Conservation (phyloP, 2,888 invertebrate genomes). For the Agonopterix arenella region DNA sequence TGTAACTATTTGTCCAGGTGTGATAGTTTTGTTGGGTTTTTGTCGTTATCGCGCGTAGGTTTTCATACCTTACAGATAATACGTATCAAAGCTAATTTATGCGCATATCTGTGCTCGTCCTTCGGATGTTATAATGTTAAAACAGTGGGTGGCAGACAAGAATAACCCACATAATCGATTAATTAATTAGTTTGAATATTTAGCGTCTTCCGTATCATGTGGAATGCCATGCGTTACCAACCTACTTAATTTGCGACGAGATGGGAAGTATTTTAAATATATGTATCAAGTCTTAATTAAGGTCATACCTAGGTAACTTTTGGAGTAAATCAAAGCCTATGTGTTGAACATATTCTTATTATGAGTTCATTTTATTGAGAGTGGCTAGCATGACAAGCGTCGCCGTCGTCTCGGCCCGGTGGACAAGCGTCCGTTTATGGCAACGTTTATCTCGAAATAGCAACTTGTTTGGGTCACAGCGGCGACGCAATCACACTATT, state of each 20-base stretch:
- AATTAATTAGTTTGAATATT: slow-evolving; percentile 32
- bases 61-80: slow-evolving; percentile 25
- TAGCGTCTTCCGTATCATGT: slow-evolving; percentile 24
- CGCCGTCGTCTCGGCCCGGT: slow-evolving; percentile 22
- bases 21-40: slow-evolving; percentile 27
- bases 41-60: slow-evolving; percentile 36
- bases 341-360: too few species aligned
- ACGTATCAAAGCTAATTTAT: slow-evolving; percentile 8
- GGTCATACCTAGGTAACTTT: too few species aligned
- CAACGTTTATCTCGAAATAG: slow-evolving; percentile 72
- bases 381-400: not conserved
- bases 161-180: slow-evolving; percentile 19
- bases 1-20: slow-evolving; percentile 19
- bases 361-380: not conserved
- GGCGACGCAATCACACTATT: slow-evolving; percentile 52
- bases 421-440: slow-evolving; percentile 62
- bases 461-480: slow-evolving; percentile 68
- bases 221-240: too few species aligned
- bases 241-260: too few species aligned
- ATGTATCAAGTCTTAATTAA: not conserved
- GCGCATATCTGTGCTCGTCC: not conserved
- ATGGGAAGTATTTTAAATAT: not conserved
- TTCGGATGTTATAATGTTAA: not conserved
- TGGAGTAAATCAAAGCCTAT: too few species aligned
- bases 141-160: slow-evolving; percentile 27